Evolutionary conservation across 2,888 invertebrate genomes (phyloP), one percentile per base, ranked within the genome.

Genomic region (Orchestes rusci): DNA sequence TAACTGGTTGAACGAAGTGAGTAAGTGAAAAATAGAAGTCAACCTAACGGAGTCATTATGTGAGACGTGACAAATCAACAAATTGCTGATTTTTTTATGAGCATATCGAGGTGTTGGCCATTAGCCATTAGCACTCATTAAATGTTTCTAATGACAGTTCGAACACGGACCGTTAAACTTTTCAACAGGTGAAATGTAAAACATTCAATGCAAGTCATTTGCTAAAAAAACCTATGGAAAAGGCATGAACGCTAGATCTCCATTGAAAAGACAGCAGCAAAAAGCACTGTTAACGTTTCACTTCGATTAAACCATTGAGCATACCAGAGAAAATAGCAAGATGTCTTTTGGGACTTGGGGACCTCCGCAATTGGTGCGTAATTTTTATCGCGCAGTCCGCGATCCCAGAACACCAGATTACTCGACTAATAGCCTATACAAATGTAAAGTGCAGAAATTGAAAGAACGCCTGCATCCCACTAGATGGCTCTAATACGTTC

Each of bases 401-500:
- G 45, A 50, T 48, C 43, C 36, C 42, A 49, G 50, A 56, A 52
- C 49, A 45, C 52, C 47, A 53, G 51, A 54, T 52, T 48, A 51
- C 44, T 10, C 49, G 43, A 48, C 51, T 56, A 57, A 57, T 55
- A 52, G 55, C 54, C 55, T 47, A 57, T 57, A 57, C 53, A 55
- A 57, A 57, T 57, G 57, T 56, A 55, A 56, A 56, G 51, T 56
- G 53, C 50, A 50, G 56, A 54, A 57, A 57, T 57, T 57, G 56
- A 57, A 54, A 53, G 53, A 53, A 56, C 49, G 51, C 39, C 29
- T 4, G 44, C 48, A 46, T 53, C 52, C 49, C 52, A 53, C 50
- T 47, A 53, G 51, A 51, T 50, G 53, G 50, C 43, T 53, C 51
- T 50, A 50, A 53, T 51, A 50, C 50, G 44, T 50, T 51, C 47